These are phyloP conservation scores for Hartigia nigra DNA, from an alignment of 2,888 invertebrate species.

Conservation along the genomic window DNA sequence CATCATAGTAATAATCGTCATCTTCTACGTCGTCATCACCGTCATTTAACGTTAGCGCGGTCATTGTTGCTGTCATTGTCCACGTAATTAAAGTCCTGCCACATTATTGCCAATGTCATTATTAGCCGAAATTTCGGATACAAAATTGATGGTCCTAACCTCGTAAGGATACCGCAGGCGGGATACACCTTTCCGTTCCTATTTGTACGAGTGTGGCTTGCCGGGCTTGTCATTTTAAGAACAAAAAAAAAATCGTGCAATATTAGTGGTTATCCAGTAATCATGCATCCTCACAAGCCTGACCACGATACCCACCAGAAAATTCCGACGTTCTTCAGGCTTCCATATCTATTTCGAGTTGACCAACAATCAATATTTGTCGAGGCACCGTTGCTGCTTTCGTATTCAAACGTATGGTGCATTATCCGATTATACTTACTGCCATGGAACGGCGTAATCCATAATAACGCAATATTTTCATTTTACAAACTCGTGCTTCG, in stretches of 20 bases:
- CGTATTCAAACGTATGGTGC: neutral
- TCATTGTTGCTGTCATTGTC: neutral
- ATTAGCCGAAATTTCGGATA: neutral
- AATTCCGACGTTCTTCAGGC: slow-evolving; percentile 63
- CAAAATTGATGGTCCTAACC: neutral
- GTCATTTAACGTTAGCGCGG: neutral
- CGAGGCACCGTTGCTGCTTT: slow-evolving; percentile 27
- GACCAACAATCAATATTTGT: slow-evolving; percentile 58
- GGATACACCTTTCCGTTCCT: neutral
- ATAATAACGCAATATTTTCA: neutral
- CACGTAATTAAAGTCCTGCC: neutral
- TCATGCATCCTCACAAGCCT: slow-evolving; percentile 9
- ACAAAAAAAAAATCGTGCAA: neutral
- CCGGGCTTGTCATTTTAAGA: neutral
- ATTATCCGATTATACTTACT: neutral
- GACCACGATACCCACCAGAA: slow-evolving; percentile 40
- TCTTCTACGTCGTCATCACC: slow-evolving; percentile 1
- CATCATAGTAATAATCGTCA: slow-evolving; percentile 2
- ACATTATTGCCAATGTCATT: neutral
- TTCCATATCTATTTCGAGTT: slow-evolving; percentile 64
- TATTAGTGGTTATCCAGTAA: neutral
- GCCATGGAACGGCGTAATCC: neutral
- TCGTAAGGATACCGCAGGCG: neutral
- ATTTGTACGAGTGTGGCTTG: neutral
- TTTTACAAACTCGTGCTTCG: no score